Evolutionary conservation across 1,140 invertebrate genomes (phyloP).

Genomic region (Calephelis virginiensis): DNA sequence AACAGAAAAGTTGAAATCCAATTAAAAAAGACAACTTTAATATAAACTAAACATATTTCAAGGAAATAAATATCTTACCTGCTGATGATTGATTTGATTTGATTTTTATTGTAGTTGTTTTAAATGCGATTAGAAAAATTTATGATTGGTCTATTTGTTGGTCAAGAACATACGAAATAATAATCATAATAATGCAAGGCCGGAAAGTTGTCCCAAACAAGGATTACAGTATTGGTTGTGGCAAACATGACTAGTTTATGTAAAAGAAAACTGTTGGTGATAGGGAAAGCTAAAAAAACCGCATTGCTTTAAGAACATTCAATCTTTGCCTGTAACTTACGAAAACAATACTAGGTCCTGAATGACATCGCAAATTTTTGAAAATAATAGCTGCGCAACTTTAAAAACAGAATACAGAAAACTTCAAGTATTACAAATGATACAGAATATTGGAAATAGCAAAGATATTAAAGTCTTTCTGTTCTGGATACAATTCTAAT

Average conservation of each 20-base stretch:
- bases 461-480: constrained; percentile 16
- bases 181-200: constrained; percentile 28
- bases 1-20: no score
- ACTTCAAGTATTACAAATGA: constrained; percentile 28
- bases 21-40: no score
- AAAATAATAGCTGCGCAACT: constrained; percentile 30
- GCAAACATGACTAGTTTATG: constrained; percentile 22
- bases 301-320: constrained; percentile 33
- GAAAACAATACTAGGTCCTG: constrained; percentile 30
- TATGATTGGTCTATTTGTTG: no score
- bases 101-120: no score
- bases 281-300: constrained; percentile 35
- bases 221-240: no score
- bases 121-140: no score
- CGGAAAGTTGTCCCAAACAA: constrained; percentile 34
- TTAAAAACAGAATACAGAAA: constrained; percentile 32
- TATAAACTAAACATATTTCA: no score
- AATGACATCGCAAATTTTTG: constrained; percentile 36
- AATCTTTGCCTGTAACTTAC: constrained; percentile 34
- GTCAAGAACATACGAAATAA: no score
- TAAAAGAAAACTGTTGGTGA: constrained; percentile 55
- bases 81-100: no score
- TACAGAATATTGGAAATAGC: constrained; percentile 25
- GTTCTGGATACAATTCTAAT: constrained; percentile 31
- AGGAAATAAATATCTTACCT: no score